Evolutionary conservation across 2,113 vertebrate species (phyloP), one percentile per base, ranked within the genome.

Genomic region (Himantopus leucocephalus): DNA sequence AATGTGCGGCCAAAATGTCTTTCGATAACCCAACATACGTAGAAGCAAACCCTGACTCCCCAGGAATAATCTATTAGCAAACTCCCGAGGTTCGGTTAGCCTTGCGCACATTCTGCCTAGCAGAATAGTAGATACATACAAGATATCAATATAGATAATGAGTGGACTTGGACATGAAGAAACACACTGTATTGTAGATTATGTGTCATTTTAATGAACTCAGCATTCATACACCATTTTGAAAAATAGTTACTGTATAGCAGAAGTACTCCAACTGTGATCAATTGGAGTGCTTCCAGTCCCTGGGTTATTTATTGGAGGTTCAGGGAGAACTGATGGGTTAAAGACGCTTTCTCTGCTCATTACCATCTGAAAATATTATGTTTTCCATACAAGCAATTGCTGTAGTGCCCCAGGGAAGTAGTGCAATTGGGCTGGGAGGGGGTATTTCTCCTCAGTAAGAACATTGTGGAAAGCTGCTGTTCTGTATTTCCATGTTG

Each of bases 351-450:
- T 74, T 88, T 63, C 59, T 88, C 59, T 96, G 88, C 95, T 96
- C 85, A 96, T 96, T 97, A 96, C 75, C 95, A 77, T 77, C 90
- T 77, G 85, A 93, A 95, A 95, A 94, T 96, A 92, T 88, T 82
- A 55, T 89, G 88, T 95, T 96, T 94, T 93, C 83, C 76, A 20
- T 89, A 26, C 60, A 62, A 91, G 83, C 90, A 84, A 74, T 96
- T 93, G 94, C 92, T 94, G 85, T 55, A 81, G 86, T 89, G 92
- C 96, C 94, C 79, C 88, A 81, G 94, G 95, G 94, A 93, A 85
- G 90, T 24, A 22, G 8, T 37, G 64, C 32, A 52, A 80, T 88
- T 83, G 88, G 85, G 83, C 76, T 71, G 60, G 83, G 88, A 94
- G 88, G 75, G 59, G 1, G 4, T 35, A 93, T 95, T 93, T 93